Conservation (phyloP, 2,797 vertebrate species). For the Phoebastria nigripes region DNA sequence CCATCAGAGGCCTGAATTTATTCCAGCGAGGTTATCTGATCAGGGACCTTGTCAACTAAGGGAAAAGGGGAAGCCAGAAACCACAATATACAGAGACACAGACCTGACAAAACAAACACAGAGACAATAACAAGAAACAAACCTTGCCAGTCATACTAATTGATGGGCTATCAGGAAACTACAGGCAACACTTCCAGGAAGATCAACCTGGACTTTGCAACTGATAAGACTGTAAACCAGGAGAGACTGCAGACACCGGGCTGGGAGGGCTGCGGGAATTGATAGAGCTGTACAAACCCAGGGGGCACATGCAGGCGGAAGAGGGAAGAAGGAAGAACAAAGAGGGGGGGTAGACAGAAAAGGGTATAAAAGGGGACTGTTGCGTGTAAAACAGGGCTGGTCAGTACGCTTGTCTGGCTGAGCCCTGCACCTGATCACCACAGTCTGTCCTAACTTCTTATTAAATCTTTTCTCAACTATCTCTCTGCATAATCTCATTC, state of each 20-base stretch:
- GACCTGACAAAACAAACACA: neutral
- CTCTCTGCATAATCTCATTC: neutral
- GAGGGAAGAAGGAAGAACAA: neutral
- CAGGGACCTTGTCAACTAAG: neutral
- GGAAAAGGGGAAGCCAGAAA: neutral
- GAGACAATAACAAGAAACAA: neutral
- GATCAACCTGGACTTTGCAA: neutral
- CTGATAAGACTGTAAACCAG: neutral
- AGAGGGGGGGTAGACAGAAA: neutral
- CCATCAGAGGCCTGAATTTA: neutral
- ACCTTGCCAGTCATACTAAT: neutral
- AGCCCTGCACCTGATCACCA: neutral
- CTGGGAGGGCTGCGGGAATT: neutral
- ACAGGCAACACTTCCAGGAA: neutral
- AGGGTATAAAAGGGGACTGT: neutral
- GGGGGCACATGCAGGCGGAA: neutral
- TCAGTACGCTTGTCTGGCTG: neutral
- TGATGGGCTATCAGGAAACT: neutral
- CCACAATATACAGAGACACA: neutral
- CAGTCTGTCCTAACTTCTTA: neutral
- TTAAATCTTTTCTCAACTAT: neutral
- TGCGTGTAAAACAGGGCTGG: neutral
- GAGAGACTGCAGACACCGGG: accelerated
- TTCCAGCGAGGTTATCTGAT: neutral
- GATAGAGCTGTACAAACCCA: neutral